These are phyloP conservation scores for Ditylenchus dipsaci DNA, from an alignment of 1,140 invertebrate genomes.

Conservation along the genomic window DNA sequence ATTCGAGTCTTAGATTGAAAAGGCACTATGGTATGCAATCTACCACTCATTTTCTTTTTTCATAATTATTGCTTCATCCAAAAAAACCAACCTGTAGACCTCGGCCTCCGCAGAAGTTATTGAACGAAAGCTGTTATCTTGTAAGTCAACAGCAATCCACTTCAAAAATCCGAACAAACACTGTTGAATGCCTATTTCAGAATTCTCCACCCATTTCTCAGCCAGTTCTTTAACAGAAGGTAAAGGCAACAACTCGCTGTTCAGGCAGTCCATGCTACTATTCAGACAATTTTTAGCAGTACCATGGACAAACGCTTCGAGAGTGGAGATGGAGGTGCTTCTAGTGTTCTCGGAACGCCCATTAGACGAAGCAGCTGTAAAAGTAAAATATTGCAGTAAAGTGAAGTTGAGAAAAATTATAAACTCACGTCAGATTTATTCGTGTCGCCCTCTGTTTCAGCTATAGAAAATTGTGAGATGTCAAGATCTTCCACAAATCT, in stretches of 20 bases:
- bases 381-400: too few species aligned
- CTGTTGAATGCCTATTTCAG: background rate
- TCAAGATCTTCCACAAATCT: conserved; percentile 22
- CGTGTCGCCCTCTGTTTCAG: too few species aligned
- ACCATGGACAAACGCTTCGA: background rate
- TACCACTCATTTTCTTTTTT: too few species aligned
- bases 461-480: background rate
- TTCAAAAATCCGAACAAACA: background rate
- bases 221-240: background rate
- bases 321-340: background rate
- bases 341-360: background rate
- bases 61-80: too few species aligned
- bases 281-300: background rate
- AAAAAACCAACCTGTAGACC: too few species aligned
- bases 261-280: background rate
- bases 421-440: too few species aligned
- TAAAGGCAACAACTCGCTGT: background rate
- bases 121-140: background rate
- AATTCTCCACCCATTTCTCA: background rate
- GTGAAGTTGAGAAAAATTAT: too few species aligned
- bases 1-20: background rate
- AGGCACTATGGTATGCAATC: too few species aligned
- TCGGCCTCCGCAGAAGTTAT: too few species aligned
- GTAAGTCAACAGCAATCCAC: background rate
- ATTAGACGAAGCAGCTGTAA: background rate